Conservation (phyloP, 1,140 invertebrate species). For the Spodoptera litura region DNA sequence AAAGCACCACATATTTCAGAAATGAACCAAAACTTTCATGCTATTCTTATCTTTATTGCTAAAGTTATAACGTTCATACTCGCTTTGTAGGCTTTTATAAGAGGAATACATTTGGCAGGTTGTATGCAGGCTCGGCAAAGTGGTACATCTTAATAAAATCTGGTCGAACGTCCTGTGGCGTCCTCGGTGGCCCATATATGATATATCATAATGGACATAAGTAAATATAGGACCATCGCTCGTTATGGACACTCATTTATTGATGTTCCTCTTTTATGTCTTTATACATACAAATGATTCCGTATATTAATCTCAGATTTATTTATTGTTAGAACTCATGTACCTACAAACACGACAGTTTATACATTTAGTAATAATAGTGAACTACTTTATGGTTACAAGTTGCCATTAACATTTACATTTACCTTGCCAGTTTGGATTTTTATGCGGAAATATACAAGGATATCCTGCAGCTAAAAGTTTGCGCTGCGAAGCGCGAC, state of each 20-base stretch:
- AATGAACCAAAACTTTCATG: slow-evolving; percentile 21
- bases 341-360: neutral
- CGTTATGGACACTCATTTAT: slow-evolving; percentile 68
- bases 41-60: slow-evolving; percentile 20
- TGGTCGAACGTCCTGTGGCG: slow-evolving; percentile 54
- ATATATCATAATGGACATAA: slow-evolving; percentile 69
- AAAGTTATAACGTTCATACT: slow-evolving; percentile 8
- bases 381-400: neutral
- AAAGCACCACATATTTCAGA: slow-evolving; percentile 18
- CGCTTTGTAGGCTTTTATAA: neutral
- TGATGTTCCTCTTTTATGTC: slow-evolving; percentile 63
- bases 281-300: slow-evolving; percentile 46
- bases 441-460: slow-evolving; percentile 31
- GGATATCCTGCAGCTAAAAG: slow-evolving; percentile 25
- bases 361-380: slow-evolving; percentile 10
- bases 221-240: slow-evolving; percentile 72
- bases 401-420: neutral
- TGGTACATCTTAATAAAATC: slow-evolving; percentile 70
- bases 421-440: slow-evolving; percentile 2
- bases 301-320: slow-evolving; percentile 38
- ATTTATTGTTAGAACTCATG: slow-evolving; percentile 16
- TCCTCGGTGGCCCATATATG: slow-evolving; percentile 69
- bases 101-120: slow-evolving; percentile 59
- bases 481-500: neutral
- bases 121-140: slow-evolving; percentile 50